Conservation (phyloP, 2,888 invertebrate species). For the Noctua fimbriata region DNA sequence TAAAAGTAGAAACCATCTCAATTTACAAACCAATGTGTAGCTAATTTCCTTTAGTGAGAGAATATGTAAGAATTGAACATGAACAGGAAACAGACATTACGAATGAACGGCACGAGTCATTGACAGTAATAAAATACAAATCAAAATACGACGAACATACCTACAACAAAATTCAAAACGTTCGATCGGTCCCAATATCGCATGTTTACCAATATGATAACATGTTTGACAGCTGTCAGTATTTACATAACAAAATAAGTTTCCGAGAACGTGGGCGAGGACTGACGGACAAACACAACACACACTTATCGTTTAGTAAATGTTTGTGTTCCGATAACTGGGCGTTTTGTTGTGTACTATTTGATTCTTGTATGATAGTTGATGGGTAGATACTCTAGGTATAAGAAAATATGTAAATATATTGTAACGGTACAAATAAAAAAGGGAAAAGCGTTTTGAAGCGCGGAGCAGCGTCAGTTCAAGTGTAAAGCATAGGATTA, state of each 20-base stretch:
- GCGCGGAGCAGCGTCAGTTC: not conserved
- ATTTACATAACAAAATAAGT: slow-evolving; percentile 63
- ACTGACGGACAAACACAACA: slow-evolving; percentile 65
- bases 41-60: not conserved
- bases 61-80: not conserved
- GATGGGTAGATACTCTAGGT: not conserved
- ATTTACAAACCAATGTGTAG: not conserved
- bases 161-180: slow-evolving; percentile 1
- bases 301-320: slow-evolving; percentile 67
- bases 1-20: not conserved
- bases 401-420: not conserved
- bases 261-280: slow-evolving; percentile 66
- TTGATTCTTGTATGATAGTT: slow-evolving; percentile 7
- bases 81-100: not conserved
- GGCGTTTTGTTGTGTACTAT: slow-evolving; percentile 4
- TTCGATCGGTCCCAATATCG: not conserved
- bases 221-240: slow-evolving; percentile 59
- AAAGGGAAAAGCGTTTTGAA: not conserved
- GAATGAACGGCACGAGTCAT: not conserved
- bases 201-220: slow-evolving; percentile 60
- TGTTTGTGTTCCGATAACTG: slow-evolving; percentile 55
- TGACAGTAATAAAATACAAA: slow-evolving; percentile 4
- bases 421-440: not conserved
- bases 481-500: not conserved
- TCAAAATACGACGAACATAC: not conserved